Conservation (phyloP, 1,140 invertebrate genomes). For the Contarinia nasturtii region DNA sequence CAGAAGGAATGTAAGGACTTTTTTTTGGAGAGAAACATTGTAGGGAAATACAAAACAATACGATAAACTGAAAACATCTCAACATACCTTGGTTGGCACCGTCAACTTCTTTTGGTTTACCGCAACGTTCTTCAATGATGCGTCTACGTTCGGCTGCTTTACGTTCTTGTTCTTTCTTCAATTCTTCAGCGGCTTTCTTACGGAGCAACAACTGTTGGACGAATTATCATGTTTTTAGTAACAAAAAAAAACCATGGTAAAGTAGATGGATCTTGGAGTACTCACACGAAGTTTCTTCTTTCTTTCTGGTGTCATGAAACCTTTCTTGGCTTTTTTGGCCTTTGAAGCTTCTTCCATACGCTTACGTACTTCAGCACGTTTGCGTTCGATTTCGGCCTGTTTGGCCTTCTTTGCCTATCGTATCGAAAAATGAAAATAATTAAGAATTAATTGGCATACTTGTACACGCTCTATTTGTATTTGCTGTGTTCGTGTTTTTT, state of each 20-base stretch:
- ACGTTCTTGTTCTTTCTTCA: conserved; percentile 97
- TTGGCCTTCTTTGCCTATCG: conserved; percentile 78
- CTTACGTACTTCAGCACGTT: conserved; percentile 86
- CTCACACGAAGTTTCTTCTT: conserved; percentile 94
- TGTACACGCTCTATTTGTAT: no score
- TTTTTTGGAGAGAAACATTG: no score
- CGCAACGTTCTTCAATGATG: conserved; percentile 89
- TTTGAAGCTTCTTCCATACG: conserved; percentile 89
- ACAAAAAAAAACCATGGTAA: no score
- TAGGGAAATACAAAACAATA: no score
- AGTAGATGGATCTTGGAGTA: no score
- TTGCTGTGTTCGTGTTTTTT: no score
- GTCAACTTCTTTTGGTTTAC: conserved; percentile 74
- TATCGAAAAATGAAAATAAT: conserved; percentile 1
- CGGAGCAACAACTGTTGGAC: conserved; percentile 71
- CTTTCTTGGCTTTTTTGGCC: conserved; percentile 90
- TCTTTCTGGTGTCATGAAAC: conserved; percentile 96
- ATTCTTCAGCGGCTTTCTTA: conserved; percentile 98
- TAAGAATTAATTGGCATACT: no score
- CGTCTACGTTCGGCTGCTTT: conserved; percentile 95
- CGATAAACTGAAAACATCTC: neutral
- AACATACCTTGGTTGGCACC: conserved; percentile 77
- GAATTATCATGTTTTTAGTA: no score
- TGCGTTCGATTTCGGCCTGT: conserved; percentile 83
- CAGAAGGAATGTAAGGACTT: no score